Percentiles rank a stretch among this genome's conserved stretches.
Conservation (phyloP, 92 coral and sea anemone species). For the Siderastrea radians region DNA sequence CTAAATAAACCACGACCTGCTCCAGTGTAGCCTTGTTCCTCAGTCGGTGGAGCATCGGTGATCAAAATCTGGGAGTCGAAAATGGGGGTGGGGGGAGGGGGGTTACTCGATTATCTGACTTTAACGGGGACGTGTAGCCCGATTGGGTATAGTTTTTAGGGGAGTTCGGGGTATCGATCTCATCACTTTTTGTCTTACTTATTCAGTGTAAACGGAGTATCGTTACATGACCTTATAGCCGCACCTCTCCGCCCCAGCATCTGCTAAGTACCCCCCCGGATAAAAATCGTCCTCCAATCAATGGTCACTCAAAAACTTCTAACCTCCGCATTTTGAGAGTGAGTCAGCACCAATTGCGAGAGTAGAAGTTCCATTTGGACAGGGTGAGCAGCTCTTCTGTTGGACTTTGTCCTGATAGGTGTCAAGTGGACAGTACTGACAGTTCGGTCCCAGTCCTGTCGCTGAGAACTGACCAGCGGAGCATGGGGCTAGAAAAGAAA, state of each 20-base stretch:
- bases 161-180: too few relatives aligned
- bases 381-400: slow-evolving; percentile 67
- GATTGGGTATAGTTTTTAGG: too few relatives aligned
- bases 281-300: too few relatives aligned
- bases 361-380: slow-evolving; percentile 83
- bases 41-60: too few relatives aligned
- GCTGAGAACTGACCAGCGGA: slow-evolving; percentile 78
- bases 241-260: neutral
- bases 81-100: neutral
- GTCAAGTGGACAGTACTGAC: slow-evolving; percentile 80
- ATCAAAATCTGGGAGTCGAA: too few relatives aligned
- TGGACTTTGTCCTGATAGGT: slow-evolving; percentile 75
- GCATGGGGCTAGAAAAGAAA: slow-evolving; percentile 67
- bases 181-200: too few relatives aligned
- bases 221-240: too few relatives aligned
- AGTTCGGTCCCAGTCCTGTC: slow-evolving; percentile 90
- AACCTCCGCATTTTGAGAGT: slow-evolving; percentile 73
- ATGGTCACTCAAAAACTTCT: neutral
- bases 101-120: neutral
- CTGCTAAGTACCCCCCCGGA: neutral
- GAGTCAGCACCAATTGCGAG: slow-evolving; percentile 38
- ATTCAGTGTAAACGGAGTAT: too few relatives aligned
- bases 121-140: neutral
- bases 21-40: too few relatives aligned
- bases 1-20: too few relatives aligned